These are phyloP conservation scores for Aegypius monachus DNA, from an alignment of 2,113 vertebrate species.

Conservation along the genomic window DNA sequence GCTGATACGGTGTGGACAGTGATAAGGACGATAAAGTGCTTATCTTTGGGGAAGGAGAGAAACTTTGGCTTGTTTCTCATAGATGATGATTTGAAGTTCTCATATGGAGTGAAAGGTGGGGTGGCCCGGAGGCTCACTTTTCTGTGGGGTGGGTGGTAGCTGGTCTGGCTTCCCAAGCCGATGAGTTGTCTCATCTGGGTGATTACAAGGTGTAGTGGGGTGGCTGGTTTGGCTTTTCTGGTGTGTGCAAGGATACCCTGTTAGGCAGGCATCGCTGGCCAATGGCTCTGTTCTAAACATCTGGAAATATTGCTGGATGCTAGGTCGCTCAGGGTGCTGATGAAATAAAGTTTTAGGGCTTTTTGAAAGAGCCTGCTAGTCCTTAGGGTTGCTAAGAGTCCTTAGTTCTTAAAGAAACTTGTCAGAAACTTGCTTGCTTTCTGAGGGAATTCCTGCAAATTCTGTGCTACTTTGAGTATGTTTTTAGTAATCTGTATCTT, in stretches of 20 bases:
- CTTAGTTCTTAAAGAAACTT: neutral
- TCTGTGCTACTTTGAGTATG: neutral
- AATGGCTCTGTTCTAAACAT: neutral
- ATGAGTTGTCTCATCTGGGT: neutral
- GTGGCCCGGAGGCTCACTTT: neutral
- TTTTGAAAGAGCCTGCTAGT: neutral
- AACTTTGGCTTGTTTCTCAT: neutral
- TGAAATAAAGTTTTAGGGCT: neutral
- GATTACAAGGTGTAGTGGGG: too few relatives aligned
- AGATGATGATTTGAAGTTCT: neutral
- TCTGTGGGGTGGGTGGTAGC: neutral
- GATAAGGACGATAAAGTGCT: neutral
- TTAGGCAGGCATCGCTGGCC: neutral
- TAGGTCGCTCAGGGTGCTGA: neutral
- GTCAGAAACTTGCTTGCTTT: neutral
- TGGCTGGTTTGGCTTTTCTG: neutral
- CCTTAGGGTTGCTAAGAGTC: neutral
- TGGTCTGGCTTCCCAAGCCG: neutral
- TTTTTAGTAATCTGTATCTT: neutral
- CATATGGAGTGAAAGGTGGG: accelerated
- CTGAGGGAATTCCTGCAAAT: neutral
- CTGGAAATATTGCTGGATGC: neutral
- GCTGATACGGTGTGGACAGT: neutral
- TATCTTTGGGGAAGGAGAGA: neutral
- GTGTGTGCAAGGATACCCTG: neutral